Base-by-base conservation (phyloP, 2,797 vertebrate genomes). In the Halcyon chelicuti region DNA sequence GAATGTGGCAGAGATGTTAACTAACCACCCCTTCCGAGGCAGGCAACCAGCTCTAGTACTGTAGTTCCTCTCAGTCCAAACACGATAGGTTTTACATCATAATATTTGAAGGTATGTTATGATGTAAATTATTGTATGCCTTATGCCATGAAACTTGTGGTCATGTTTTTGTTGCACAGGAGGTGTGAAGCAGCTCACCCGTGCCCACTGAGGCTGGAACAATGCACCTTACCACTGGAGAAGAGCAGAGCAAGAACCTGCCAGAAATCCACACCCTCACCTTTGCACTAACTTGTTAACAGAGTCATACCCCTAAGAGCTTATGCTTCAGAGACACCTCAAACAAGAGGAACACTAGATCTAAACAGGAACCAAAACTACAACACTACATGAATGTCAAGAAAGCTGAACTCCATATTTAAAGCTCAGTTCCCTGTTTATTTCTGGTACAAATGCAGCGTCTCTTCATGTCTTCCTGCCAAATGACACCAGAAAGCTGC, bases 71-170 rank as follows among this genome's bases (percentile, higher is more conserved):
- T 74, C 23, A 28, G 12, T 10, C 28, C 60, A 54, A 65, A 76
- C 49, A 42, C 25, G 26, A 5, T 0, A 74, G 23, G 7, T 57
- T 65, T 81, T 51, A 20, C 12, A 22, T 8, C 0, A 2, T 5
- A 28, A 16, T 17, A 51, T 18, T 13, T 68, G 51, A 63, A 87
- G 68, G 44, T 23, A 25, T 20, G 66, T 33, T 21, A 20, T 4
- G 23, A 20, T 3, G n/a, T 37, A 31, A 22, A 62, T 42, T 52
- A 75, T 58, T 26, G 8, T 19, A 15, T 9, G 22, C 42, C 44
- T 25, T 8, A 22, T 3, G 19, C 11, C 73, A 31, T 7, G 28
- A 58, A 58, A 71, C 28, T 21, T 1, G 10, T 14, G 42, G 75
- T 23, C 31, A 55, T 6, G 14, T 29, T 49, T 44, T 44, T 55